Conservation (phyloP, 2,797 vertebrate genomes). For the Pantherophis alleghaniensis region DNA sequence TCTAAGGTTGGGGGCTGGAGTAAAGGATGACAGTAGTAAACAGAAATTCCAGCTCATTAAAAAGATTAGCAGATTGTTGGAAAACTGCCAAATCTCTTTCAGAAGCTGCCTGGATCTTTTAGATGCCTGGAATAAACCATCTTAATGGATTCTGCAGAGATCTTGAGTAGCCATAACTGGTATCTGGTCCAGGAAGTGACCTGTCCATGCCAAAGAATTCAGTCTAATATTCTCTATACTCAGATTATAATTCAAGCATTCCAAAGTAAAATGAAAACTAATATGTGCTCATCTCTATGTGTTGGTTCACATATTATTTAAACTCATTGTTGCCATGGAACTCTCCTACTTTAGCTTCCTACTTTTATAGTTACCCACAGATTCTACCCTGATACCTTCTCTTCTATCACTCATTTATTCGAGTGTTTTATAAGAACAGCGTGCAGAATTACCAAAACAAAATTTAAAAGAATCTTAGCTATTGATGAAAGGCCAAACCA, state of each 20-base stretch:
- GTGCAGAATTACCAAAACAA: neutral
- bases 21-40: neutral
- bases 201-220: neutral
- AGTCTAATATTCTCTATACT: neutral
- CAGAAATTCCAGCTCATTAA: neutral
- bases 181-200: neutral
- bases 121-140: neutral
- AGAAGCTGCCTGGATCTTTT: neutral
- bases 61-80: neutral
- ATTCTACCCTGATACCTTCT: neutral
- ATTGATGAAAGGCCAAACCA: neutral
- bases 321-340: neutral
- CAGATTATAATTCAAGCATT: neutral
- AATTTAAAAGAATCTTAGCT: neutral
- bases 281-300: neutral
- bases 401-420: neutral
- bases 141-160: neutral
- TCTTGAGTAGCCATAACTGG: neutral
- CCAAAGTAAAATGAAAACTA: neutral
- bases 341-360: neutral
- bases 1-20: neutral
- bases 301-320: neutral
- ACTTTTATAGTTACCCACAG: neutral
- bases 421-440: neutral
- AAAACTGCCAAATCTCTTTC: neutral